phyloP scores from a whole-genome alignment of 1,140 invertebrate genomes.

The Formica exsecta region DNA sequence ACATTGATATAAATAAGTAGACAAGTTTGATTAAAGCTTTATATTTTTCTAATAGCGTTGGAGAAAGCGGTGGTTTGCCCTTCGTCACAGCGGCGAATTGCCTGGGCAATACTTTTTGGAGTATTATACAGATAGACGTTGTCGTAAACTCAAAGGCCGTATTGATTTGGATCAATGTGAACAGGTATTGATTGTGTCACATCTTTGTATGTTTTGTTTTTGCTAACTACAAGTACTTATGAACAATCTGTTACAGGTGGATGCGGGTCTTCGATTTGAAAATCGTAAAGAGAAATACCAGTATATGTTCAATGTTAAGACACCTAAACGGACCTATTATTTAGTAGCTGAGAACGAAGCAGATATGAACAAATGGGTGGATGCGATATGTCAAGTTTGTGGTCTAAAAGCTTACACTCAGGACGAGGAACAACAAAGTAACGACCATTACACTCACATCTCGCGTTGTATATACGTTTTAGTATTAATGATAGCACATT shows the following conservation, averaged over 20 bases:
- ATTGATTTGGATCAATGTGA: conserved; percentile 98
- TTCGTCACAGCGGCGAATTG: conserved; percentile 95
- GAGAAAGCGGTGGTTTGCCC: conserved; percentile 96
- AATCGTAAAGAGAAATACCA: conserved; percentile 93
- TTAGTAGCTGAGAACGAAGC: conserved; percentile 95
- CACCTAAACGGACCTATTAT: conserved; percentile 95
- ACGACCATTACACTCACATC: conserved; percentile 38
- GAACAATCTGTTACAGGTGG: conserved; percentile 88
- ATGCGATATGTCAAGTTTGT: conserved; percentile 97
- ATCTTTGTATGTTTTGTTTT: not conserved
- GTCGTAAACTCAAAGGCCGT: conserved; percentile 94
- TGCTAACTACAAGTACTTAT: conserved; percentile 45
- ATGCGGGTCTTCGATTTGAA: conserved; percentile 94
- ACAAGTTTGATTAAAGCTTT: conserved; percentile 7
- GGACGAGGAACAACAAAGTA: conserved; percentile 89
- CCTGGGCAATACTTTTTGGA: conserved; percentile 97
- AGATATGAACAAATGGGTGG: conserved; percentile 98
- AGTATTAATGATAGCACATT: not conserved
- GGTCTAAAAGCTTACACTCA: conserved; percentile 93
- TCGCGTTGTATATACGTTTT: not conserved
- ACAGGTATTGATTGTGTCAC: conserved; percentile 89
- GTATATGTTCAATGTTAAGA: conserved; percentile 96
- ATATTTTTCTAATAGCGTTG: conserved; percentile 91
- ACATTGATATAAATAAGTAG: not conserved
- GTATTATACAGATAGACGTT: conserved; percentile 96